Conservation (phyloP, 37 sponge, comb jelly and placozoan genomes). For the Axinella damicornis region DNA sequence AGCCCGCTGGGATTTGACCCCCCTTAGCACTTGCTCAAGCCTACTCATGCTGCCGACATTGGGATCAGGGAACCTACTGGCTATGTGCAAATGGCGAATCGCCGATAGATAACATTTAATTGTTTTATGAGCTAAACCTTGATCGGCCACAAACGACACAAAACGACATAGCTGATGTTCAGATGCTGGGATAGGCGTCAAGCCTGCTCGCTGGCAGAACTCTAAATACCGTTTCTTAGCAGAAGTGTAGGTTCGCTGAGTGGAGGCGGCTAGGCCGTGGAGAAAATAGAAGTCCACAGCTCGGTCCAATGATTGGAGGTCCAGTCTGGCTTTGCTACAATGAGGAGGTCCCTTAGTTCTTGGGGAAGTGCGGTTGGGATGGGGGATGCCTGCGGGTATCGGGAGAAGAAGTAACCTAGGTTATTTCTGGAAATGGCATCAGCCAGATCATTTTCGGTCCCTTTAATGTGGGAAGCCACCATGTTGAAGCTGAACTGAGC, state of each 20-base stretch:
- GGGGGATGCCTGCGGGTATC: conserved; percentile 8
- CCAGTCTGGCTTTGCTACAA: conserved; percentile 37
- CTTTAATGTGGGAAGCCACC: conserved; percentile 38
- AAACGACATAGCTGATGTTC: conserved; percentile 28
- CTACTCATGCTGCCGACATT: not conserved
- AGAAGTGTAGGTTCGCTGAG: not conserved
- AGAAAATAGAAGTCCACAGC: conserved; percentile 39
- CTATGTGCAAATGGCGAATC: conserved; percentile 30
- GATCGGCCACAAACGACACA: not conserved
- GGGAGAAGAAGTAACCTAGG: not conserved
- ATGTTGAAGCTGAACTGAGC: conserved; percentile 15
- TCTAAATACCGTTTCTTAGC: conserved; percentile 8
- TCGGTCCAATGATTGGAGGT: conserved; percentile 26
- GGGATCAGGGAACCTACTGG: not conserved
- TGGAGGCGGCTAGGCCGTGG: conserved; percentile 5
- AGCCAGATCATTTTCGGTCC: conserved; percentile 33
- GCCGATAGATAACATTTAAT: conserved; percentile 58
- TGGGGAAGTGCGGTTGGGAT: not conserved
- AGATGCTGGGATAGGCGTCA: conserved; percentile 23
- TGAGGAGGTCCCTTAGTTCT: conserved; percentile 3
- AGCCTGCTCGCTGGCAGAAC: conserved; percentile 17
- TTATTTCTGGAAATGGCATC: conserved; percentile 62
- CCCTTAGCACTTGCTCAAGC: conserved; percentile 11
- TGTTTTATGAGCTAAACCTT: not conserved
- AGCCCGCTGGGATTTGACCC: not conserved